phyloP scores from a whole-genome alignment of 2,888 invertebrate species.

The Xestoiulus laeticollis region DNA sequence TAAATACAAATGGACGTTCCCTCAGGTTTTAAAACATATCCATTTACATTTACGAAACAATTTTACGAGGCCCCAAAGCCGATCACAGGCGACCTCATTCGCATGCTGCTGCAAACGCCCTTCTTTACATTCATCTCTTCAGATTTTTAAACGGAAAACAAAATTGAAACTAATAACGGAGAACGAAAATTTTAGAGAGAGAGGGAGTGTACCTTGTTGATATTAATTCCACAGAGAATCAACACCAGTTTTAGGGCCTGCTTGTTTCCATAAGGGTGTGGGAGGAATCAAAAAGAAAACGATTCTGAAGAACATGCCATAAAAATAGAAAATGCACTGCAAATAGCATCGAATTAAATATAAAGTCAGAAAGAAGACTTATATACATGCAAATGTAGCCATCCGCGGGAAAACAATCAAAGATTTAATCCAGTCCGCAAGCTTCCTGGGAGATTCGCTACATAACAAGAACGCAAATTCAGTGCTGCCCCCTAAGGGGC shows the following conservation, averaged over 20 bases:
- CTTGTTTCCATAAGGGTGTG: no score
- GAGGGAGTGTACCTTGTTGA: not conserved
- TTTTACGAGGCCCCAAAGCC: not conserved
- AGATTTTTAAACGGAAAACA: not conserved
- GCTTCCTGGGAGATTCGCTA: no score
- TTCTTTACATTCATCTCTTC: no score
- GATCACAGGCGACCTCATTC: not conserved
- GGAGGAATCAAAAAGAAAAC: not conserved
- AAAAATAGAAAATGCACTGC: not conserved
- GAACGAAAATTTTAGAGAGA: not conserved
- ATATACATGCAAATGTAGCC: not conserved
- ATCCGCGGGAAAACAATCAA: not conserved
- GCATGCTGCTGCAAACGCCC: not conserved
- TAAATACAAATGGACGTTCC: not conserved
- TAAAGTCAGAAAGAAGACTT: no score
- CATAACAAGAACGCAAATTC: no score
- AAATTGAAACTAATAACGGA: not conserved
- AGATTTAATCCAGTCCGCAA: not conserved
- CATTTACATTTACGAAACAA: not conserved
- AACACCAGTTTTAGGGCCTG: not conserved
- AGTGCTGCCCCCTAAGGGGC: not conserved
- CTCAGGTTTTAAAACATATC: not conserved
- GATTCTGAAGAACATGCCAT: not conserved
- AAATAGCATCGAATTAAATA: not conserved
- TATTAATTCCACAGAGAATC: not conserved